phyloP scores from a whole-genome alignment of 1,140 invertebrate species.

The Lepidostoma basale region DNA sequence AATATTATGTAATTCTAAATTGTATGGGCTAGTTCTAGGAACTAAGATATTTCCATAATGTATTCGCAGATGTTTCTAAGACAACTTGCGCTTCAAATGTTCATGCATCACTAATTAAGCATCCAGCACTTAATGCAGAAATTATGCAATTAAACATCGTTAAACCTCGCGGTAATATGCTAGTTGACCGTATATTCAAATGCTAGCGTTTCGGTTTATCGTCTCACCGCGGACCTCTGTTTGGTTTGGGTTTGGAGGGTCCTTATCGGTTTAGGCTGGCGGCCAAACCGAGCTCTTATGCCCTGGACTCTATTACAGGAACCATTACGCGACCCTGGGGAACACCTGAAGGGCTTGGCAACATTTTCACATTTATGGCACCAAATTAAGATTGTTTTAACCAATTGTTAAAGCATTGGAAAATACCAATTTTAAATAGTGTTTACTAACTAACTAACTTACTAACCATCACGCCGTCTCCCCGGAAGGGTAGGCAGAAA shows the following conservation, averaged over 20 bases:
- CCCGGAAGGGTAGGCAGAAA: too few species aligned
- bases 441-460: too few species aligned
- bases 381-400: too few species aligned
- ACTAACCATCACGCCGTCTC: too few species aligned
- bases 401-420: too few species aligned
- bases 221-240: not conserved
- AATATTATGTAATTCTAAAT: too few species aligned
- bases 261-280: constrained; percentile 5
- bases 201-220: not conserved
- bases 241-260: not conserved
- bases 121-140: not conserved
- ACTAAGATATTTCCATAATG: too few species aligned
- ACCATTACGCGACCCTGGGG: not conserved
- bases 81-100: too few species aligned
- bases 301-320: not conserved
- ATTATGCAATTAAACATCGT: constrained; percentile 9
- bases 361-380: too few species aligned
- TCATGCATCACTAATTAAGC: not conserved
- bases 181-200: not conserved
- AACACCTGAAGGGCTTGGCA: too few species aligned
- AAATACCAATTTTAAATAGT: too few species aligned
- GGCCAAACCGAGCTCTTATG: not conserved
- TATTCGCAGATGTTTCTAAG: not conserved
- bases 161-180: not conserved
- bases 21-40: too few species aligned